phyloP scores from a whole-genome alignment of 2,113 vertebrate species.

The Paedocypris sp. region DNA sequence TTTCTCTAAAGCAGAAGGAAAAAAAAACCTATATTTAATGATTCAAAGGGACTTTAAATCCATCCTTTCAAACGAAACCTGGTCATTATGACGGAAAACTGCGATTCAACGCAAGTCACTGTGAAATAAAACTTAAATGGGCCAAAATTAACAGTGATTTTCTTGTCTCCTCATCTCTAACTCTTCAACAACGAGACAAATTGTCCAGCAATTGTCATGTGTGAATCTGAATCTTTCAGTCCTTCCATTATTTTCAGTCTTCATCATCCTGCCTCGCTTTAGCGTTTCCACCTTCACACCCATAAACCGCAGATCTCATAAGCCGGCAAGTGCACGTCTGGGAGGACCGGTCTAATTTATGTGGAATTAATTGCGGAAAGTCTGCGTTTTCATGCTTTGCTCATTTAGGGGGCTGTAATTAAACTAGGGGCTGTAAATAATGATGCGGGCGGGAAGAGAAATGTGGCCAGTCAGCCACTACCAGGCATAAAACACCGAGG shows the following conservation, averaged over 20 bases:
- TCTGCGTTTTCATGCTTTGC: conserved; percentile 36
- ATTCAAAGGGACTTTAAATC: no score
- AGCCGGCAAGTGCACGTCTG: conserved; percentile 24
- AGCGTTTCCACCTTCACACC: conserved; percentile 8
- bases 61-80: no score
- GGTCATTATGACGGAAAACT: no score
- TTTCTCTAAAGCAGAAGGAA: no score
- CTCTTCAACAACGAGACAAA: neutral
- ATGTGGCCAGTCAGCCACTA: conserved; percentile 24
- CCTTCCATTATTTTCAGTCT: conserved; percentile 22
- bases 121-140: no score
- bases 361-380: conserved; percentile 43
- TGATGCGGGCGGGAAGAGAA: conserved; percentile 35
- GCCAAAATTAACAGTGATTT: no score
- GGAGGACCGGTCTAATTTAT: conserved; percentile 39
- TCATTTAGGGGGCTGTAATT: conserved; percentile 38
- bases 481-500: neutral
- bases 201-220: conserved; percentile 9
- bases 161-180: neutral
- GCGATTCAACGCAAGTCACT: no score
- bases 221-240: conserved; percentile 26
- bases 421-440: conserved; percentile 37
- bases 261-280: neutral
- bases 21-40: no score
- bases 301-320: conserved; percentile 20